Evolutionary conservation across 1,140 invertebrate genomes (phyloP).

Genomic region (Branchinecta lindahli): DNA sequence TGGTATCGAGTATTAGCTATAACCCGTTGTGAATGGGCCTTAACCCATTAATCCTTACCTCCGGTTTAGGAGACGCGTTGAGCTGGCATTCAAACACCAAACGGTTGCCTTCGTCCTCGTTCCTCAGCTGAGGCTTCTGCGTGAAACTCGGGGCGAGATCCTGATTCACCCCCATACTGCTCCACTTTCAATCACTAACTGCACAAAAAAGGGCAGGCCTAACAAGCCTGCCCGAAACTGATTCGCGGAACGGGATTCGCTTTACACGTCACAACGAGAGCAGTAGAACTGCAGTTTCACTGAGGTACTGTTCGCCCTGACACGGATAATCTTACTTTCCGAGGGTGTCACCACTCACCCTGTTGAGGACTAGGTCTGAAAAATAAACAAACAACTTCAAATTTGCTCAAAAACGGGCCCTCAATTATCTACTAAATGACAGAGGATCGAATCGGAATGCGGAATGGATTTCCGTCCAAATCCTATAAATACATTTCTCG

Average conservation of each 20-base stretch:
- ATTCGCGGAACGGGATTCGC: not conserved
- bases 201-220: not conserved
- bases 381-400: too few species aligned
- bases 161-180: conserved; percentile 59
- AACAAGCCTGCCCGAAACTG: not conserved
- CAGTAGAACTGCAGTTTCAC: not conserved
- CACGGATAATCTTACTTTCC: not conserved
- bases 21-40: too few species aligned
- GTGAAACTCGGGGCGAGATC: conserved; percentile 94
- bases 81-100: conserved; percentile 89
- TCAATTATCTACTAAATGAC: too few species aligned
- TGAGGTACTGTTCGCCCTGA: not conserved
- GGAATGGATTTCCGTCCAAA: too few species aligned
- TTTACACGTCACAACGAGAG: not conserved
- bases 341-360: not conserved
- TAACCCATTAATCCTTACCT: conserved; percentile 17
- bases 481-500: too few species aligned
- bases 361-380: too few species aligned
- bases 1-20: too few species aligned
- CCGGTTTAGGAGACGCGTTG: conserved; percentile 65
- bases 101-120: conserved; percentile 89
- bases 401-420: too few species aligned
- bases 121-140: conserved; percentile 84
- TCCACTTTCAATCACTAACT: not conserved
- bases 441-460: too few species aligned